Evolutionary conservation across 1,140 invertebrate genomes (phyloP), one percentile per base, ranked within the genome.

Genomic region (Lysiphlebus fabarum): DNA sequence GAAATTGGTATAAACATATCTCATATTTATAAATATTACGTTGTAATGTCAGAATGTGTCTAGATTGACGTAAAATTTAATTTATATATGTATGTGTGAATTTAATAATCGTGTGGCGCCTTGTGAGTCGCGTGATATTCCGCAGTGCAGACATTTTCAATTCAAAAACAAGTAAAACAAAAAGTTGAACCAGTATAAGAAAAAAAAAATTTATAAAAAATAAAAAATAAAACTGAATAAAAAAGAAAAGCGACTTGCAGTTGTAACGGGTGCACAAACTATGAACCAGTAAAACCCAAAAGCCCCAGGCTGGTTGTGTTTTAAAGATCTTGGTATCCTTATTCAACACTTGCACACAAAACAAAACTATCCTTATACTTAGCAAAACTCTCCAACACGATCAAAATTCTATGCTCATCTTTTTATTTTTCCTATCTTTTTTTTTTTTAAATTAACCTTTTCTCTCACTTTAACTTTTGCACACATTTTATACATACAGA

Each of bases 141-240:
- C 54, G 62, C 62, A 63, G 48, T 63, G 62, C 58, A 57, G 44
- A 57, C 56, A 44, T 57, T 40, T 40, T 57, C 37, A 50, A 50
- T 36, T 41, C 43, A 34, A 56, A 42, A 42, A 42, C 44, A 47
- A 56, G 54, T 34, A 33, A 56, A 56, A 56, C 17, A 14, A 47
- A 41, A 33, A 44, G 41, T 45, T 37, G 37, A 45, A 50, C 36
- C 38, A 45, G 17, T 17, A 43, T 12, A 41, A 7, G 33, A 40
- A 11, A 5, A 40, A 38, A 10, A 34, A 43, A 37, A 5, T 50
- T 6, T 34, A 43, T 11, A 41, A 8, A n/a, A 41, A 37, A 12
- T 37, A 12, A 7, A 17, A 37, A 47, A 33, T 9, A 34, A 55
- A 4, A 43, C 34, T 26, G 47, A 6, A 26, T 26, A 26, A 26